phyloP scores from a whole-genome alignment of 1,140 invertebrate species.

The Hylaeus volcanicus region DNA sequence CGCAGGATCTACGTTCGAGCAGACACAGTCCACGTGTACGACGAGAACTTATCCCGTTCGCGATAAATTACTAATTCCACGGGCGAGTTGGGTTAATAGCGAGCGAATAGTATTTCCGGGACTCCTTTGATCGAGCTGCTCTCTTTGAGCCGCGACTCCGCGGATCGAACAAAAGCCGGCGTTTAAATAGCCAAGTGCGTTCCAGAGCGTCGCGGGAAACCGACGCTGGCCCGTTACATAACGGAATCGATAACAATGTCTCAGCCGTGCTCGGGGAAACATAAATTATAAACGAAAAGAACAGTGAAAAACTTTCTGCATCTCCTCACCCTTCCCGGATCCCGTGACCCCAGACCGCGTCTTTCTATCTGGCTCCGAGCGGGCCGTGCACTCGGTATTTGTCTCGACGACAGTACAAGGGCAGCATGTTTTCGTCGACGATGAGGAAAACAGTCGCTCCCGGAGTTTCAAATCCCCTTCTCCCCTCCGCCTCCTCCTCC shows the following conservation, averaged over 20 bases:
- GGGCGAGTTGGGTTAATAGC: not conserved
- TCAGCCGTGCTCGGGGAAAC: constrained; percentile 18
- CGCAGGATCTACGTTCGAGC: not conserved
- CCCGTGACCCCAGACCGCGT: not conserved
- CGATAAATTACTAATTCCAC: not conserved
- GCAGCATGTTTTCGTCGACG: constrained; percentile 67
- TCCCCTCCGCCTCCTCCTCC: too few species aligned
- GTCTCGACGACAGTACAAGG: constrained; percentile 67
- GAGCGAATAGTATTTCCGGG: not conserved
- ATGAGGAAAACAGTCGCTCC: constrained; percentile 61
- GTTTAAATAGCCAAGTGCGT: constrained; percentile 39
- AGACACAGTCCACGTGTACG: too few species aligned
- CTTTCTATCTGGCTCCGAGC: not conserved
- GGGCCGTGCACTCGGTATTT: constrained; percentile 51
- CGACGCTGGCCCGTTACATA: constrained; percentile 31
- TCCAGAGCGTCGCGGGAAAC: constrained; percentile 14
- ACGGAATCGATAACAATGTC: constrained; percentile 43
- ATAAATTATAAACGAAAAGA: constrained; percentile 54
- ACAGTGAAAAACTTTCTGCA: constrained; percentile 41
- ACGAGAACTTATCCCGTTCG: not conserved
- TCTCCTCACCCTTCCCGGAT: not conserved
- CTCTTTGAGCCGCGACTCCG: not conserved
- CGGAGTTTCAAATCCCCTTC: constrained; percentile 47
- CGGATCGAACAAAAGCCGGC: constrained; percentile 34
- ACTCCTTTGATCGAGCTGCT: not conserved